A percentile compares a stretch with the other conserved stretches of the same genome.
These are phyloP conservation scores for Percopsis omiscomaycus DNA, from an alignment of 2,797 vertebrate genomes.

Conservation along the genomic window DNA sequence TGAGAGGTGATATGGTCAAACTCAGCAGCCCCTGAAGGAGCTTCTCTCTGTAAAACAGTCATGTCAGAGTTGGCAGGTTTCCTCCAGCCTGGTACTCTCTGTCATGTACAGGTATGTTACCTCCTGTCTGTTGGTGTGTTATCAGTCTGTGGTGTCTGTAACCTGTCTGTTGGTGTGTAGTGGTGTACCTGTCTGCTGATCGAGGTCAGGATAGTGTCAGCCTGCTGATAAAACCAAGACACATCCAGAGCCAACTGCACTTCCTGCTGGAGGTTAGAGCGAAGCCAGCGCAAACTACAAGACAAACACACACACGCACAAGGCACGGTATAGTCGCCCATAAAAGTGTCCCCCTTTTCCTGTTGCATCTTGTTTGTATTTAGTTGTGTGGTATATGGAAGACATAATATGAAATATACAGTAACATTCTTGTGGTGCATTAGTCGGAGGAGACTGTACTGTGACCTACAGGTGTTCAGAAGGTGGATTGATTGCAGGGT, in stretches of 20 bases:
- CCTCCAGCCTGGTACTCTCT: too few species aligned
- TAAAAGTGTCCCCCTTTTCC: too few species aligned
- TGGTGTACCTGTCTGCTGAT: slow-evolving; percentile 67
- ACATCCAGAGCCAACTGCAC: slow-evolving; percentile 76
- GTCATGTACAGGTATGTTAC: too few species aligned
- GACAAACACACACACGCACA: not conserved
- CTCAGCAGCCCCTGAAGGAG: not conserved
- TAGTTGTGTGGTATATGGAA: too few species aligned
- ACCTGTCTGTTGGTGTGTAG: not conserved
- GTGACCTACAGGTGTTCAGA: too few species aligned
- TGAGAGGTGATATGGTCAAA: slow-evolving; percentile 3
- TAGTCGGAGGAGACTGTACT: too few species aligned
- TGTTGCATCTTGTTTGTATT: too few species aligned
- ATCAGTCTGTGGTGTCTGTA: not conserved
- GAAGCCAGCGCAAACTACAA: slow-evolving; percentile 39
- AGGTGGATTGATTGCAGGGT: too few species aligned
- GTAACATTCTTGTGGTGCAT: too few species aligned
- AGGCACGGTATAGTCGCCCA: too few species aligned
- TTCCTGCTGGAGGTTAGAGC: slow-evolving; percentile 70
- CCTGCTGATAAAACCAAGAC: slow-evolving; percentile 73
- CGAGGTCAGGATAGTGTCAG: slow-evolving; percentile 62
- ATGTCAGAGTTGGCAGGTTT: not conserved
- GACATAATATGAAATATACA: too few species aligned
- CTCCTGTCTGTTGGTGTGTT: too few species aligned
- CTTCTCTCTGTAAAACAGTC: not conserved